phyloP scores from a whole-genome alignment of 2,888 invertebrate genomes.

The Stratiomys singularior region DNA sequence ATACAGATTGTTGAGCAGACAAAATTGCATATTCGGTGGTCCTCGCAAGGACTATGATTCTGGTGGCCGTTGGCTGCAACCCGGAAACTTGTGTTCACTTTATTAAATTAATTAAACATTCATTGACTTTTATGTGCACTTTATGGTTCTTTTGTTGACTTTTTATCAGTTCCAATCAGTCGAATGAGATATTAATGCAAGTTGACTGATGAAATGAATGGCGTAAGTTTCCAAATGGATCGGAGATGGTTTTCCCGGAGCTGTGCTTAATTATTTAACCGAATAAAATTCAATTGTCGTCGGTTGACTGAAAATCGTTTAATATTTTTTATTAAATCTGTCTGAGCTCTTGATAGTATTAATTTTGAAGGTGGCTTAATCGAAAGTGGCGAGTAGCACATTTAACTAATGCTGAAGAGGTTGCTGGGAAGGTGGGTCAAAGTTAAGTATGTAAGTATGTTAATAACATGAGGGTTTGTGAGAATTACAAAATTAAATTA shows the following conservation, averaged over 20 bases:
- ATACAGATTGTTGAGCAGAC: constrained; percentile 25
- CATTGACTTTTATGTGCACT: constrained; percentile 39
- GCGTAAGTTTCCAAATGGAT: neutral
- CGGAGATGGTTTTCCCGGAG: neutral
- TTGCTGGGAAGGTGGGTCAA: too few relatives aligned
- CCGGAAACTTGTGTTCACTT: constrained; percentile 11
- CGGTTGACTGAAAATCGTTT: neutral
- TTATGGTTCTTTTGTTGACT: constrained; percentile 36
- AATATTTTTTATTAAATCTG: constrained; percentile 13
- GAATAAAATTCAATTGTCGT: neutral
- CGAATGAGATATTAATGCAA: constrained; percentile 21
- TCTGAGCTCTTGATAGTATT: constrained; percentile 1
- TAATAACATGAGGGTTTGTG: too few relatives aligned
- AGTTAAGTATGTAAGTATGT: too few relatives aligned
- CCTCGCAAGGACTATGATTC: neutral
- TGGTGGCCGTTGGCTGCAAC: constrained; percentile 1
- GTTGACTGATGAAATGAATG: neutral
- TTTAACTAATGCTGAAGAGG: too few relatives aligned
- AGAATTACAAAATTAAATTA: too few relatives aligned
- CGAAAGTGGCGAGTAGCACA: too few relatives aligned
- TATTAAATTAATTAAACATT: constrained; percentile 46
- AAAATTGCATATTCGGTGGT: constrained; percentile 27
- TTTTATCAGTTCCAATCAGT: constrained; percentile 35
- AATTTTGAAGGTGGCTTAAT: neutral
- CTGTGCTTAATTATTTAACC: neutral